Percentiles rank a stretch among this genome's conserved stretches.
phyloP scores from a whole-genome alignment of 2,888 invertebrate genomes.

The Andrena camellia region DNA sequence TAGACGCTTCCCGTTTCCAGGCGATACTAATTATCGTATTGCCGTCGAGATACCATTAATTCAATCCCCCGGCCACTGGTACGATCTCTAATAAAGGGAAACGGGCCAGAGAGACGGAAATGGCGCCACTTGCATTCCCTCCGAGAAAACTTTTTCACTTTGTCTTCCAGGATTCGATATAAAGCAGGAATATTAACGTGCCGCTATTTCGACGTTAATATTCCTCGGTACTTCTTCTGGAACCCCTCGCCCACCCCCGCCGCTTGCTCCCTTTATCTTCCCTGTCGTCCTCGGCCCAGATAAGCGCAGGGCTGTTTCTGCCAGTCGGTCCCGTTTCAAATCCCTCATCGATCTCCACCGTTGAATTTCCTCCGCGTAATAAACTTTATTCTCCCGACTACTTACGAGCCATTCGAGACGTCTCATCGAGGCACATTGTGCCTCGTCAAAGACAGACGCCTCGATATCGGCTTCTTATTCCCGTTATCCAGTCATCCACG shows the following conservation, averaged over 20 bases:
- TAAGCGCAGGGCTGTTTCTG: conserved; percentile 9
- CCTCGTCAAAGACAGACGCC: conserved; percentile 8
- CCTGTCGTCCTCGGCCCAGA: conserved; percentile 8
- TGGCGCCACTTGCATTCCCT: conserved; percentile 50
- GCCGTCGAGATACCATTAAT: conserved; percentile 29
- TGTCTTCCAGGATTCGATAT: conserved; percentile 47
- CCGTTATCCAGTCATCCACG: not conserved
- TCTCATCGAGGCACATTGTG: conserved; percentile 8
- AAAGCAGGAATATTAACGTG: conserved; percentile 62
- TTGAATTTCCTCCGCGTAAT: conserved; percentile 41
- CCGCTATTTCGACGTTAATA: conserved; percentile 63
- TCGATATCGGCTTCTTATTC: not conserved
- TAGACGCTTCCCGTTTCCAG: not conserved
- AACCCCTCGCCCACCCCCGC: conserved; percentile 26
- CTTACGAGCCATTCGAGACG: not conserved
- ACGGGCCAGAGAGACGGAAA: conserved; percentile 35
- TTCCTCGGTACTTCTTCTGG: conserved; percentile 50
- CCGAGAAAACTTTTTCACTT: conserved; percentile 51
- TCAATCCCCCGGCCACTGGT: conserved; percentile 23
- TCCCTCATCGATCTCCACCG: conserved; percentile 12
- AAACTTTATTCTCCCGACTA: conserved; percentile 32
- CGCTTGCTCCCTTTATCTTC: conserved; percentile 4
- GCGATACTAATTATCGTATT: conserved; percentile 38
- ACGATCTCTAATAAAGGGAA: conserved; percentile 34
- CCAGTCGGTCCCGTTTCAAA: conserved; percentile 32